Percentiles rank a stretch among this genome's conserved stretches.
Conservation (phyloP, 92 coral and sea anemone species). For the Paragorgia papillata region DNA sequence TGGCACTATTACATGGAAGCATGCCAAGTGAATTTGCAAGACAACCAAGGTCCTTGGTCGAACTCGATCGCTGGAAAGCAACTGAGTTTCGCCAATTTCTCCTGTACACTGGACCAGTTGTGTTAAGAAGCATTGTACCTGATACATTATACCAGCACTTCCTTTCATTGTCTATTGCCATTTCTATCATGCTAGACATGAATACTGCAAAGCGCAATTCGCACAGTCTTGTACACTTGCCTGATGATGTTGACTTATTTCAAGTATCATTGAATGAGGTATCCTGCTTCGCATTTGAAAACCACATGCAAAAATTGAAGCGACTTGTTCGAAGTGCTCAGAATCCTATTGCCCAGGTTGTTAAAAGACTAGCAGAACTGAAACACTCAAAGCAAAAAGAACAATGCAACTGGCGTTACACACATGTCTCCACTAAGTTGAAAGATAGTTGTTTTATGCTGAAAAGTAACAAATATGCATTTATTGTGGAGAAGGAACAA, state of each 20-base stretch:
- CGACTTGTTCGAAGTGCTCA: slow-evolving; percentile 17
- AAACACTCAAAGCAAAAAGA: background rate
- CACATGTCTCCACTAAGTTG: background rate
- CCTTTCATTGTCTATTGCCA: background rate
- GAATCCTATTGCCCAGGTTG: slow-evolving; percentile 8
- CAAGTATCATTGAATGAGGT: slow-evolving; percentile 1
- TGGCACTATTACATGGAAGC: slow-evolving; percentile 8
- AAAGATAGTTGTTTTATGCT: slow-evolving; percentile 12
- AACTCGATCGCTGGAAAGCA: too few relatives aligned
- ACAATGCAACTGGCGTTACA: background rate
- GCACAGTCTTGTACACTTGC: background rate
- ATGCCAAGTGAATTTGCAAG: slow-evolving; percentile 27
- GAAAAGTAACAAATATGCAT: slow-evolving; percentile 7
- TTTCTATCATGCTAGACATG: background rate
- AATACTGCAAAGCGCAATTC: background rate
- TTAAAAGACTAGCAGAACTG: slow-evolving; percentile 2
- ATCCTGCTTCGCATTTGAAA: slow-evolving; percentile 2
- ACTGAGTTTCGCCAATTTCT: slow-evolving; percentile 20
- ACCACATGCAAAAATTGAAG: slow-evolving; percentile 10
- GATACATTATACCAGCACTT: background rate
- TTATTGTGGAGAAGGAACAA: background rate
- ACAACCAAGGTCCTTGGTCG: slow-evolving; percentile 18
- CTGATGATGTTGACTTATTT: background rate
- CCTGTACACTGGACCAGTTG: slow-evolving; percentile 13
- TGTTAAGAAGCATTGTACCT: background rate